Evolutionary conservation across 1,140 invertebrate genomes (phyloP), one percentile per base, ranked within the genome.

Genomic region (Ditylenchus dipsaci): DNA sequence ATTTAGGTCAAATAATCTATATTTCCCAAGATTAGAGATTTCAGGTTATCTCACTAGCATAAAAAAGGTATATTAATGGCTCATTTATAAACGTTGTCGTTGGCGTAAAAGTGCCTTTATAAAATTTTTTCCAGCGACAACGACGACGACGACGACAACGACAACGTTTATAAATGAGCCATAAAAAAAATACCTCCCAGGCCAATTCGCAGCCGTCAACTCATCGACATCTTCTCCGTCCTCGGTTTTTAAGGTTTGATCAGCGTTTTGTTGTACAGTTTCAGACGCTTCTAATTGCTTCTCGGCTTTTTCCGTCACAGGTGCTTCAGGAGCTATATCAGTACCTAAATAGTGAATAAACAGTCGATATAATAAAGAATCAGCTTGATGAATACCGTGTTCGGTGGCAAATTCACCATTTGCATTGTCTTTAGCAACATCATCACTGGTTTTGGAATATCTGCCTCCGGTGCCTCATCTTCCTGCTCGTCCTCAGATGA

Each of bases 341-440:
- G 33, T 38, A 38, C 33, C 33, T 38, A 38, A 3, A 38, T 38
- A 38, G 3, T 5, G 33, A n/a, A n/a, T n/a, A n/a, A n/a, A n/a
- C n/a, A n/a, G n/a, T n/a, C 33, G 33, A 38, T 38, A 38, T 38
- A 38, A 38, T 38, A 38, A 38, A n/a, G n/a, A n/a, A n/a, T n/a
- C n/a, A 5, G 33, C 11, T 11, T 38, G 3, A 38, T 38, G 33
- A 3, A 38, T 21, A 53, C n/a, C 49, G 3, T 53, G 3, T 21
- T 21, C 15, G 49, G 49, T 53, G 15, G 15, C 8, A 53, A 17
- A 53, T 53, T 53, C 23, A 53, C 49, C 59, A 8, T 21, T 29
- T 26, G 3, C 29, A 29, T 13, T 68, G 29, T 67, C 66, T 29
- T 64, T 71, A 33, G 8, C 1, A 17, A 9, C 66, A 17, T 70